These are phyloP conservation scores for Patella caerulea DNA, from an alignment of 2,888 invertebrate genomes.

Conservation along the genomic window DNA sequence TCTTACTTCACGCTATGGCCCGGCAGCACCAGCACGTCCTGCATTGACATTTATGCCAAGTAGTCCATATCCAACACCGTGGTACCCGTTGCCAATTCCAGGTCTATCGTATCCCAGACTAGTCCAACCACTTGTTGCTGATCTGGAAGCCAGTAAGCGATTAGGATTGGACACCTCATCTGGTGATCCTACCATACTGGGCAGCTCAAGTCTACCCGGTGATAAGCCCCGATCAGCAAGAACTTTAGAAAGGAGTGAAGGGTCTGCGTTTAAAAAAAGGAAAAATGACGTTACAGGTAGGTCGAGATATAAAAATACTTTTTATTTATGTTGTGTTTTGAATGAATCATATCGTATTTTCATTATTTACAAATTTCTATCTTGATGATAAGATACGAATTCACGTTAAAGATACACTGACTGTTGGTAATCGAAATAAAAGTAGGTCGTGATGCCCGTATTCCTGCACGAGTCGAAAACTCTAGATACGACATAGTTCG, in stretches of 20 bases:
- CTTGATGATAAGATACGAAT: no score
- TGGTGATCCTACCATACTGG: slow-evolving; percentile 31
- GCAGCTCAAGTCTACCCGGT: slow-evolving; percentile 35
- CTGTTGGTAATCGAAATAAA: no score
- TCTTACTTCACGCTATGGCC: slow-evolving; percentile 4
- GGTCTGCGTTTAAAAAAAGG: neutral
- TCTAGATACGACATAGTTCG: no score
- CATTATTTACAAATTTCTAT: no score
- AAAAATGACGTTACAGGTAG: neutral
- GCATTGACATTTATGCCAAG: slow-evolving; percentile 12
- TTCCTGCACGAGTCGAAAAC: no score
- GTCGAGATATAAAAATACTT: neutral
- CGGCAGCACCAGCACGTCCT: neutral
- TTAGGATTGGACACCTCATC: slow-evolving; percentile 13
- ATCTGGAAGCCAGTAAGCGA: slow-evolving; percentile 14
- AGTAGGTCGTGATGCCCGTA: no score
- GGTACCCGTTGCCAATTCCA: slow-evolving; percentile 48
- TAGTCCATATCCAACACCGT: slow-evolving; percentile 31
- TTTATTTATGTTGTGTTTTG: no score
- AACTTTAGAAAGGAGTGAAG: neutral
- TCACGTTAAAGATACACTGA: no score
- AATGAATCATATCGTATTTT: no score
- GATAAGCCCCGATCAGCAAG: slow-evolving; percentile 15
- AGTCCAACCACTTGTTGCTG: slow-evolving; percentile 50
- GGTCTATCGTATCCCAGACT: slow-evolving; percentile 62